phyloP scores from a whole-genome alignment of 1,140 invertebrate genomes.

The Aphelenchoides besseyi region DNA sequence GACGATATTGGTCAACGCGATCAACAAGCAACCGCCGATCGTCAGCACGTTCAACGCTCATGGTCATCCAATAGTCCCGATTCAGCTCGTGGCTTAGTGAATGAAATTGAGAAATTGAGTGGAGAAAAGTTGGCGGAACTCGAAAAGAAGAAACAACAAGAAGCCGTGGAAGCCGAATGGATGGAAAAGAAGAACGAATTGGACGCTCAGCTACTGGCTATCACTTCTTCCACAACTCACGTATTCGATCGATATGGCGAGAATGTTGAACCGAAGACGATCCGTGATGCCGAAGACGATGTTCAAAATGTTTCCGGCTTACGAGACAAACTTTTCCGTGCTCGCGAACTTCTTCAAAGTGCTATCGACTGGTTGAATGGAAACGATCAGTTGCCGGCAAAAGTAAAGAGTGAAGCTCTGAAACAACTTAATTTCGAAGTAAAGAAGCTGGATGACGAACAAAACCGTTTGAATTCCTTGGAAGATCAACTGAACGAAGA shows the following conservation, averaged over 20 bases:
- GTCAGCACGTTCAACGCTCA: neutral
- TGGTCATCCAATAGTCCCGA: neutral
- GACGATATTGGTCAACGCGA: neutral
- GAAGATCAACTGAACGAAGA: slow-evolving; percentile 1
- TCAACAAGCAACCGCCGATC: neutral
- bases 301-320: neutral
- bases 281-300: neutral
- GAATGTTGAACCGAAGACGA: neutral
- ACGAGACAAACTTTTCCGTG: neutral
- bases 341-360: neutral
- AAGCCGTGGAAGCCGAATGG: neutral
- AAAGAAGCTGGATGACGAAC: neutral
- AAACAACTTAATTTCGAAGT: neutral
- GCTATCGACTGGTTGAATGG: slow-evolving; percentile 7
- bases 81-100: too few species aligned
- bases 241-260: neutral
- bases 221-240: neutral
- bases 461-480: neutral
- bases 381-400: neutral
- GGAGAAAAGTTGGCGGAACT: too few species aligned
- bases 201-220: neutral
- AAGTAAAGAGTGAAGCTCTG: neutral
- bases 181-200: slow-evolving; percentile 1
- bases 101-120: too few species aligned
- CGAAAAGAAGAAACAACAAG: slow-evolving; percentile 8